These are phyloP conservation scores for Amphiprion clarkii DNA, from an alignment of 2,797 vertebrate species.

Conservation along the genomic window DNA sequence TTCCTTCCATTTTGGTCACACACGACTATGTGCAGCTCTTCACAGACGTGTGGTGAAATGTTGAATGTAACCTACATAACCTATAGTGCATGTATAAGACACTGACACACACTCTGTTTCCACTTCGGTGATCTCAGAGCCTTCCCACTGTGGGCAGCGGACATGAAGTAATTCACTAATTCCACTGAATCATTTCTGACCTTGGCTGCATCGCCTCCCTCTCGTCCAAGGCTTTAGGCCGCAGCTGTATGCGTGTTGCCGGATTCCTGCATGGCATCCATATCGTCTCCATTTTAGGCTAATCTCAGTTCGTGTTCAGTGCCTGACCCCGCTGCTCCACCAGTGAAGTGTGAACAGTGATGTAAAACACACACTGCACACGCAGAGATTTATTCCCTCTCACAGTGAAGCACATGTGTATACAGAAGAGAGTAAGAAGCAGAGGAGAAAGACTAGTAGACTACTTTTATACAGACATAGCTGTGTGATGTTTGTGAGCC, in stretches of 20 bases:
- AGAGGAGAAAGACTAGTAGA: neutral
- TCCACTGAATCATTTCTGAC: slow-evolving; percentile 72
- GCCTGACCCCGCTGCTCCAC: slow-evolving; percentile 58
- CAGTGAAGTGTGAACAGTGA: slow-evolving; percentile 71
- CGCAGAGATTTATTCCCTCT: slow-evolving; percentile 24
- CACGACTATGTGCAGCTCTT: slow-evolving; percentile 18
- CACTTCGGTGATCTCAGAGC: slow-evolving; percentile 57
- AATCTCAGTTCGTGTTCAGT: slow-evolving; percentile 53
- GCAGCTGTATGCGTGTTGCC: slow-evolving; percentile 37
- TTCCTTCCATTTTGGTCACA: neutral
- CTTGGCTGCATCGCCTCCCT: slow-evolving; percentile 58
- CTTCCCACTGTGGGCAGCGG: slow-evolving; percentile 34
- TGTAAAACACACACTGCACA: slow-evolving; percentile 56
- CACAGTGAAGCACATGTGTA: slow-evolving; percentile 4
- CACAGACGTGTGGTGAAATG: neutral
- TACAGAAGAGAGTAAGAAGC: slow-evolving; percentile 15
- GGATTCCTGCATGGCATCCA: slow-evolving; percentile 41
- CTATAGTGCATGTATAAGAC: neutral
- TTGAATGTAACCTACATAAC: neutral
- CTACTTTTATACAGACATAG: slow-evolving; percentile 10
- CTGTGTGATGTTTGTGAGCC: slow-evolving; percentile 63
- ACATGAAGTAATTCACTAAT: slow-evolving; percentile 70
- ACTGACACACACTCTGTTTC: slow-evolving; percentile 36
- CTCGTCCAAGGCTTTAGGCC: slow-evolving; percentile 46
- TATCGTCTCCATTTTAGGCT: slow-evolving; percentile 55